Evolutionary conservation across 1,140 invertebrate species (phyloP).

Genomic region (Idris sp.): DNA sequence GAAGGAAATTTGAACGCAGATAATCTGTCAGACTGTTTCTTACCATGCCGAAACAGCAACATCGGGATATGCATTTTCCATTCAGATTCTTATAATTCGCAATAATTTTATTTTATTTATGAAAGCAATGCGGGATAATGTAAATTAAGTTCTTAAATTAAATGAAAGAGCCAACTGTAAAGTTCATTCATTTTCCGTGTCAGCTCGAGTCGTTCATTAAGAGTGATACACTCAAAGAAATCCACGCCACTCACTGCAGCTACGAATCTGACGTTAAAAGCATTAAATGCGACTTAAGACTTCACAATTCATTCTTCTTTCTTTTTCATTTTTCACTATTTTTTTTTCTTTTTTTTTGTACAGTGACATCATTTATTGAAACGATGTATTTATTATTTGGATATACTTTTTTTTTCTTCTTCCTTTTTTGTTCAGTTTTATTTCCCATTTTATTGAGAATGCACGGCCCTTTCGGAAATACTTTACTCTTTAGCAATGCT

Average conservation of each 20-base stretch:
- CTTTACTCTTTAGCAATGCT: neutral
- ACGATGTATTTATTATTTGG: no score
- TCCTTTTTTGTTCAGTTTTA: no score
- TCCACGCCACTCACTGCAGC: slow-evolving; percentile 1
- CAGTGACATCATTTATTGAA: neutral
- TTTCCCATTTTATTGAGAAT: no score
- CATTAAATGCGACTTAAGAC: slow-evolving; percentile 8
- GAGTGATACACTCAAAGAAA: slow-evolving; percentile 27
- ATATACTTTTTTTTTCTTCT: no score
- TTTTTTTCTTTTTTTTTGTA: neutral
- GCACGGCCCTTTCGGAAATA: no score
- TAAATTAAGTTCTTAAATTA: slow-evolving; percentile 46
- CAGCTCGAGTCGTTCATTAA: slow-evolving; percentile 32
- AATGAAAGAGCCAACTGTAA: slow-evolving; percentile 32
- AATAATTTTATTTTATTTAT: slow-evolving; percentile 46
- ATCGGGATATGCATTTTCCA: slow-evolving; percentile 35
- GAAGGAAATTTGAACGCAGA: slow-evolving; percentile 49
- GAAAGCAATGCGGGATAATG: slow-evolving; percentile 32
- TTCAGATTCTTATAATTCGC: slow-evolving; percentile 47
- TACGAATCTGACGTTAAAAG: slow-evolving; percentile 13
- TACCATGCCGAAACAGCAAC: slow-evolving; percentile 25
- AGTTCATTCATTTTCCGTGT: slow-evolving; percentile 35
- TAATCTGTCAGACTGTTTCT: slow-evolving; percentile 43
- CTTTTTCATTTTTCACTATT: neutral
- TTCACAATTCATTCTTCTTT: slow-evolving; percentile 3